Evolutionary conservation across 2,797 vertebrate genomes (phyloP), one percentile per base, ranked within the genome.

Genomic region (Decapterus maruadsi): DNA sequence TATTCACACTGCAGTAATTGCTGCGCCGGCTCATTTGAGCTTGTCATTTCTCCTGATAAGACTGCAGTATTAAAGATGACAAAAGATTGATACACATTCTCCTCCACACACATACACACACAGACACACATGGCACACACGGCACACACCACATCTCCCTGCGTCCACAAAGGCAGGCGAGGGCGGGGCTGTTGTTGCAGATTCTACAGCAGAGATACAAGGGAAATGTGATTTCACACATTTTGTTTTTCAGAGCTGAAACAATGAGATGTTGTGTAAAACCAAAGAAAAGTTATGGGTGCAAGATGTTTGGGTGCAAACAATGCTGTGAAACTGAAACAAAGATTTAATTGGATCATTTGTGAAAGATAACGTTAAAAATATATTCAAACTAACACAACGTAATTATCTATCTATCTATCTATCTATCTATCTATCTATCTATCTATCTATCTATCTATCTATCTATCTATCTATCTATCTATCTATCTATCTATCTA

Each of bases 51-150:
- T 91, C 46, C 70, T 36, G 90, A 94, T 94, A 91, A 91, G 83
- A 78, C 80, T 76, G 77, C 81, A 31, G 86, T 89, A 92, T 91
- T 92, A 92, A 91, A 94, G 83, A 91, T 91, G 89, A 94, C 88
- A 93, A 83, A 93, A 89, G 92, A 92, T 85, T 92, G 92, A 92
- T 90, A 90, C 76, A 80, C 80, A 81, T 72, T 81, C 73, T 56
- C 57, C 62, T 66, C 65, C 73, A 45, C 67, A 55, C 72, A 67
- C 72, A 31, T 66, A 68, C 48, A 34, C 19, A 64, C 58, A 59
- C 1, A 26, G 1, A 26, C 26, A 26, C 26, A 26, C n/a, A n/a
- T n/a, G n/a, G n/a, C 14, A 60, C 53, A 59, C 62, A 56, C 29
- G 16, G 48, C 14, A 3, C 81, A 78, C 76, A 64, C 40, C 1